Evolutionary conservation across 2,113 vertebrate genomes (phyloP), one percentile per base, ranked within the genome.

Genomic region (Otis tarda): DNA sequence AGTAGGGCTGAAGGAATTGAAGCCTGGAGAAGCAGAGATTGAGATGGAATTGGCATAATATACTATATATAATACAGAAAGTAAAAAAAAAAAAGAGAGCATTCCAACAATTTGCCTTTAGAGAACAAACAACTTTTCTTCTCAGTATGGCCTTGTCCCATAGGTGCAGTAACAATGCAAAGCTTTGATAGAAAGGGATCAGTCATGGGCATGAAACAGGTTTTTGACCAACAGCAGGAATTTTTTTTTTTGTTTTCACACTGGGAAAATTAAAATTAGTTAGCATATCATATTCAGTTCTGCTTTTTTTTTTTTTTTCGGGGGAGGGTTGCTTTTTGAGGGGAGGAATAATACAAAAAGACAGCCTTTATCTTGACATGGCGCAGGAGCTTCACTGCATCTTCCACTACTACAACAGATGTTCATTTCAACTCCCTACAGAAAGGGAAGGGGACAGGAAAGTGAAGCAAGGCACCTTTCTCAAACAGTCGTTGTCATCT

Each of bases 71-170:
- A 68, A 43, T 5, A 7, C 7, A 83, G 31, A 70, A 86, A 88
- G 19, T 23, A 0, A 64, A 79, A 79, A 60, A 0, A 64, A 78
- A 79, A 60, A 79, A 55, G 2, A 23, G 0, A 52, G 5, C 0
- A 1, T 47, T 88, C 50, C 20, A 50, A 47, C 14, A 33, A 9
- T 14, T 75, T 70, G 47, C 9, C 25, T 83, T 80, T 80, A 37
- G 31, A 59, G 16, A 77, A 57, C 71, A 55, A 35, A 70, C 75
- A 88, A 80, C 9, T 57, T 43, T 87, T 73, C 53, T 14, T 67
- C 20, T 91, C 64, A 71, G 56, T 33, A 65, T 9, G 41, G 25
- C 8, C 30, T 67, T 77, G n/a, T 45, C 55, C 63, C 88, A 57
- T 5, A 53, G 21, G 77, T 35, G 5, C 12, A 69, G 23, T 49